Base-by-base conservation (phyloP, 2,113 vertebrate genomes). In the Balaeniceps rex region DNA sequence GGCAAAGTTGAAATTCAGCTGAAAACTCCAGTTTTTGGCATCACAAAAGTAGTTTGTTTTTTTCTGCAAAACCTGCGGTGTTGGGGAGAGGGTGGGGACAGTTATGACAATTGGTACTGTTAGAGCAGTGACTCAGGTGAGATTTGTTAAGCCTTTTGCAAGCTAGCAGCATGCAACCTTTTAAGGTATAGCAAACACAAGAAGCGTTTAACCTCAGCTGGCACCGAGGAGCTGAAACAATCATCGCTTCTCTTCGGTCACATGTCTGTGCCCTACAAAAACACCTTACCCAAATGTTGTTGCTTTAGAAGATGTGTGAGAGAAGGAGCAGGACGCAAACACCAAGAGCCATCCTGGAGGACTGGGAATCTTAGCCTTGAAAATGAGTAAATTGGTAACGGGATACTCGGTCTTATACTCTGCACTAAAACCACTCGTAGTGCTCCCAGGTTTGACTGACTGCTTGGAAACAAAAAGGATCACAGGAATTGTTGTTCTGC, bases 391-490 rank as follows among this genome's bases (percentile, higher is more conserved):
- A 49, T 25, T 3, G 47, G 28, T 44, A 17, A n/a, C 52, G 9
- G 58, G 49, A 49, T n/a, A 14, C 12, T 47, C 9, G 3, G 14
- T 19, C 8, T 51, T 26, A 22, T 0, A 4, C 38, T 40, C 28
- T 2, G 2, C 12, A 2, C 44, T 52, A 36, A 72, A 82, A 46
- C 29, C 34, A 24, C 36, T 61, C 2, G 2, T 28, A 58, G 9
- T 7, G 49, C 26, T 68, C 63, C 31, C 40, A 31, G 61, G 49
- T 61, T 77, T 44, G 89, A 42, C 42, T 33, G 66, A 19, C 40
- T 61, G 33, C 81, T 66, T 51, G 61, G 65, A 49, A 55, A 79
- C 42, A 64, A 75, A 66, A 71, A 33, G 25, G 33, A 13, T 40
- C 17, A 4, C 47, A 44, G 58, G 19, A 40, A 19, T 68, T 40